phyloP scores from a whole-genome alignment of 1,140 invertebrate species.

The Euura lappo region DNA sequence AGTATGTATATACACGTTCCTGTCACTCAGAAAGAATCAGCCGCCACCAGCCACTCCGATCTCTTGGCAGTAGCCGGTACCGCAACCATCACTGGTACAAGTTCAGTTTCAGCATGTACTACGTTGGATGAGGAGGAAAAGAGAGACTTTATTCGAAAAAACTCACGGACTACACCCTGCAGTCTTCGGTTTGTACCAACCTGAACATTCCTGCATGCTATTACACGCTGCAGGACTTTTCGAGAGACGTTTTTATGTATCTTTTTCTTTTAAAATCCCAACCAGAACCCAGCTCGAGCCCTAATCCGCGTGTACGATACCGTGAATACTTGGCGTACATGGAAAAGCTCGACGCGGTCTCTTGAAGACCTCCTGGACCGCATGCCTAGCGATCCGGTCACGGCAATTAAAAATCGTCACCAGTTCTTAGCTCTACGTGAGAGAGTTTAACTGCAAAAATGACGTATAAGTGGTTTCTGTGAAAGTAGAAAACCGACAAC shows the following conservation, averaged over 20 bases:
- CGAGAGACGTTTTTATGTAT: conserved; percentile 17
- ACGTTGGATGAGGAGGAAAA: neutral
- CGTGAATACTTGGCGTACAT: neutral
- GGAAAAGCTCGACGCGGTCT: neutral
- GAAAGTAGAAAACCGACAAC: neutral
- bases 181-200: conserved; percentile 35
- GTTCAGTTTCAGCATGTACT: no score
- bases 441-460: neutral
- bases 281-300: no score
- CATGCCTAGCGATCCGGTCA: neutral
- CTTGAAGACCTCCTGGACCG: neutral
- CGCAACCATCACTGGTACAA: neutral
- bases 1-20: conserved; percentile 21
- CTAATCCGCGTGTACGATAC: conserved; percentile 28
- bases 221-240: conserved; percentile 45
- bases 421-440: neutral
- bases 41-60: conserved; percentile 38
- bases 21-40: conserved; percentile 51
- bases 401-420: neutral
- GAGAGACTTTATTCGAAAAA: conserved; percentile 37
- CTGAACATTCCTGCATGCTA: conserved; percentile 57
- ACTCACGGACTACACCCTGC: conserved; percentile 44
- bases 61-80: neutral
- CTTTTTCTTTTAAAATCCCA: no score
- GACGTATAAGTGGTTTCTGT: neutral